A percentile compares a stretch with the other conserved stretches of the same genome.
These are phyloP conservation scores for Drosophila nasuta DNA, from an alignment of 1,140 invertebrate genomes.

Conservation along the genomic window DNA sequence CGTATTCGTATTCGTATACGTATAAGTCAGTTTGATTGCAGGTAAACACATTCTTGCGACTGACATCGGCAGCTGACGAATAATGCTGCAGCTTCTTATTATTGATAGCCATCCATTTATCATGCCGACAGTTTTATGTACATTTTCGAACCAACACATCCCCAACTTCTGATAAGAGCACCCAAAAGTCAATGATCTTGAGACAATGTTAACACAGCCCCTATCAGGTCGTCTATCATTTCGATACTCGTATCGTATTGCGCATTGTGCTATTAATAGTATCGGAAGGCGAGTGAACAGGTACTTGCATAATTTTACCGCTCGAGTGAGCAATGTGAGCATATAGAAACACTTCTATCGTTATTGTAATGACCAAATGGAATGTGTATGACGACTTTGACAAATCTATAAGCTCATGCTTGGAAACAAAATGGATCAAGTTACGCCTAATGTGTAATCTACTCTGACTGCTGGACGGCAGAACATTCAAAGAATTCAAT, in stretches of 20 bases:
- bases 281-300: slow-evolving; percentile 29
- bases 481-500: not conserved
- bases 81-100: slow-evolving; percentile 50
- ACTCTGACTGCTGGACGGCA: not conserved
- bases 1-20: slow-evolving; percentile 24
- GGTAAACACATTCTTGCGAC: slow-evolving; percentile 56
- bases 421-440: slow-evolving; percentile 26
- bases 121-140: slow-evolving; percentile 72
- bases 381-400: not conserved
- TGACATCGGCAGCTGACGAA: slow-evolving; percentile 1
- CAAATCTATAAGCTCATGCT: slow-evolving; percentile 1
- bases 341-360: slow-evolving; percentile 46
- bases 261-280: slow-evolving; percentile 48
- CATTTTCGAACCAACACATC: slow-evolving; percentile 1
- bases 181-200: slow-evolving; percentile 66
- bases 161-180: slow-evolving; percentile 56
- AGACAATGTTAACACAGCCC: not conserved
- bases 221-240: not conserved
- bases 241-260: slow-evolving; percentile 22
- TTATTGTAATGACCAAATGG: slow-evolving; percentile 15
- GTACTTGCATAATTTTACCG: slow-evolving; percentile 59
- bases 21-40: slow-evolving; percentile 78
- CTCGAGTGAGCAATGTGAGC: slow-evolving; percentile 44
- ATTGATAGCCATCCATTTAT: slow-evolving; percentile 74
- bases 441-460: slow-evolving; percentile 36